phyloP scores from a whole-genome alignment of 1,140 invertebrate species.

The Drosophila varians region DNA sequence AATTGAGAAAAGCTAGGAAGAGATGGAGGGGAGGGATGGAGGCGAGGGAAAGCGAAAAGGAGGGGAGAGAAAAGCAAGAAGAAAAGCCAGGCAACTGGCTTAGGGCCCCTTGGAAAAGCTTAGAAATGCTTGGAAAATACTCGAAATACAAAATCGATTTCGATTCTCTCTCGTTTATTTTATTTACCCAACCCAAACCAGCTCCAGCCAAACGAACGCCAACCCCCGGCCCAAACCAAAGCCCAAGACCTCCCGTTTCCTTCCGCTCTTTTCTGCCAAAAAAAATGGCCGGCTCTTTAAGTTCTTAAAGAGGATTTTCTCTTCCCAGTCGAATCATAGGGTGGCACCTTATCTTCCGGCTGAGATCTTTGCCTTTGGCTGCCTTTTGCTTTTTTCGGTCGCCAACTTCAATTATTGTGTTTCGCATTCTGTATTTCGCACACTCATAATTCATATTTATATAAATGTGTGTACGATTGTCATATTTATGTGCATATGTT shows the following conservation, averaged over 20 bases:
- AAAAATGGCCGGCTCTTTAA: constrained; percentile 28
- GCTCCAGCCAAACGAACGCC: too few species aligned
- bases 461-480: constrained; percentile 14
- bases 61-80: neutral
- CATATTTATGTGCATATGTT: constrained; percentile 25
- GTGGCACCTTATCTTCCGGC: constrained; percentile 40
- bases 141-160: constrained; percentile 45
- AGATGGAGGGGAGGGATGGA: neutral
- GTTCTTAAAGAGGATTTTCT: constrained; percentile 22
- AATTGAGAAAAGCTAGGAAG: neutral
- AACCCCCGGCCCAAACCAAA: neutral
- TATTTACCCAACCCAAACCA: too few species aligned
- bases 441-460: constrained; percentile 48
- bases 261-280: too few species aligned
- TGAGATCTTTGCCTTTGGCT: constrained; percentile 54
- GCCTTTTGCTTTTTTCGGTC: neutral
- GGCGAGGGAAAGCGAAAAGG: too few species aligned
- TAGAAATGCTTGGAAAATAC: constrained; percentile 35
- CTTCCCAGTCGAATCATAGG: neutral
- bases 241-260: neutral
- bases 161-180: constrained; percentile 33
- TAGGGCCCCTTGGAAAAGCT: constrained; percentile 33
- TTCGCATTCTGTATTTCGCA: constrained; percentile 9
- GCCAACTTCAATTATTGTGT: neutral
- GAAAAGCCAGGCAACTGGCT: constrained; percentile 20